Percentiles rank a stretch among this genome's conserved stretches.
Conservation (phyloP, 2,797 vertebrate species). For the Huso huso region DNA sequence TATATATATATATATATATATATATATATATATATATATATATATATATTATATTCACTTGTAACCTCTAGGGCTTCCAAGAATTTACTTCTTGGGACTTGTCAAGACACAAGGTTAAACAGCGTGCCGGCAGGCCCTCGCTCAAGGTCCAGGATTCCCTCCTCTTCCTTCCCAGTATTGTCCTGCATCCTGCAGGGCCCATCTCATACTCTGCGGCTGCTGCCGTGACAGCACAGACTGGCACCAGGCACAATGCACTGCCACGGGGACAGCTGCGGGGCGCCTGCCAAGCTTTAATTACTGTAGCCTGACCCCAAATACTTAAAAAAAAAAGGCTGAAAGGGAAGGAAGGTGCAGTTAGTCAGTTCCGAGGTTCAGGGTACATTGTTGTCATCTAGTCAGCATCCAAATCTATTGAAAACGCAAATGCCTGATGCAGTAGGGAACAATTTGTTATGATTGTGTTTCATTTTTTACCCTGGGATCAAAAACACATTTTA, state of each 20-base stretch:
- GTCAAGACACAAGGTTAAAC: slow-evolving; percentile 57
- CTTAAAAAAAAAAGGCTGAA: slow-evolving; percentile 14
- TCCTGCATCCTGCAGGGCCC: slow-evolving; percentile 77
- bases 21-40: slow-evolving; percentile 48
- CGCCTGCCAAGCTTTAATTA: slow-evolving; percentile 42
- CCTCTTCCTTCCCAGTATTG: slow-evolving; percentile 98
- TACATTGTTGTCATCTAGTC: slow-evolving; percentile 7
- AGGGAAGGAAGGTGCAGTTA: slow-evolving; percentile 19
- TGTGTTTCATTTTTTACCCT: too few relatives aligned
- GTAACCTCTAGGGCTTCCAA: slow-evolving; percentile 57
- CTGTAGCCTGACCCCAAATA: slow-evolving; percentile 45
- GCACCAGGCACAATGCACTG: slow-evolving; percentile 60
- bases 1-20: slow-evolving; percentile 45
- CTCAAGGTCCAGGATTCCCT: slow-evolving; percentile 82
- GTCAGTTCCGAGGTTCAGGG: slow-evolving; percentile 6
- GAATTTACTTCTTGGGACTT: slow-evolving; percentile 57
- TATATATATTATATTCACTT: slow-evolving; percentile 57
- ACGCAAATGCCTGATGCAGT: neutral
- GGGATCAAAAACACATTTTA: too few relatives aligned
- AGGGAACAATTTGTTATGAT: neutral
- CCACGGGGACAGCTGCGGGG: slow-evolving; percentile 57
- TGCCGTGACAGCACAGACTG: slow-evolving; percentile 63
- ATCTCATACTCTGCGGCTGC: slow-evolving; percentile 44
- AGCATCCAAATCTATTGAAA: neutral
- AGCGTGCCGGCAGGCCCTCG: slow-evolving; percentile 53